Conservation (phyloP, 2,888 invertebrate genomes). For the Perizoma flavofasciatum region DNA sequence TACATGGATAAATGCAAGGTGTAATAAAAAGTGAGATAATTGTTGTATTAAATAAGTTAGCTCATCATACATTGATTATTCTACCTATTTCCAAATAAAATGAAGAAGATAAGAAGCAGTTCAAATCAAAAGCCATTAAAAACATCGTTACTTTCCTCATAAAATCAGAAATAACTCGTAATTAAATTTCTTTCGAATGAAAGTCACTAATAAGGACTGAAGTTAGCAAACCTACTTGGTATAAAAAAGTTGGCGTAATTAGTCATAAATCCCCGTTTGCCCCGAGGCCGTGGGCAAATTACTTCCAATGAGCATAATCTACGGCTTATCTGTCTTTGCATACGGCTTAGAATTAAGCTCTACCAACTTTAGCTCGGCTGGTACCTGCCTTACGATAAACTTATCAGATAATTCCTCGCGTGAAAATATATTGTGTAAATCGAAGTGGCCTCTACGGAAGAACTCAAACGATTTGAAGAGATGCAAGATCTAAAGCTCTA, state of each 20-base stretch:
- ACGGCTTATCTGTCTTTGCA: constrained; percentile 32
- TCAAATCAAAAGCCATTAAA: constrained; percentile 5
- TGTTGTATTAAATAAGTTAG: too few species aligned
- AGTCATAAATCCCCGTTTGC: constrained; percentile 23
- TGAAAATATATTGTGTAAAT: constrained; percentile 9
- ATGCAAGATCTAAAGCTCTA: neutral
- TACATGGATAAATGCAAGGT: too few species aligned
- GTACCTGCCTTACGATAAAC: constrained; percentile 27
- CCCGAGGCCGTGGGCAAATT: constrained; percentile 28
- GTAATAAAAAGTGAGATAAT: too few species aligned
- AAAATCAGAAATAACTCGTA: constrained; percentile 15
- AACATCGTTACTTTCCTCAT: constrained; percentile 13
- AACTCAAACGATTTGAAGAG: neutral
- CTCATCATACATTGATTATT: too few species aligned
- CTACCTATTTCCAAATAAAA: too few species aligned
- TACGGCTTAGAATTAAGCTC: constrained; percentile 34
- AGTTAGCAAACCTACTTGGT: neutral
- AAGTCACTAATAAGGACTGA: constrained; percentile 4
- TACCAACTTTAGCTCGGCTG: constrained; percentile 21
- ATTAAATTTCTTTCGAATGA: constrained; percentile 9
- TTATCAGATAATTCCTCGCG: constrained; percentile 11
- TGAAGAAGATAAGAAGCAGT: neutral
- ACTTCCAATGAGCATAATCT: constrained; percentile 32
- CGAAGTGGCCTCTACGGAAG: neutral
- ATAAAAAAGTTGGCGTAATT: constrained; percentile 14